These are phyloP conservation scores for Sternarchorhynchus goeldii DNA, from an alignment of 2,797 vertebrate genomes.

Conservation along the genomic window DNA sequence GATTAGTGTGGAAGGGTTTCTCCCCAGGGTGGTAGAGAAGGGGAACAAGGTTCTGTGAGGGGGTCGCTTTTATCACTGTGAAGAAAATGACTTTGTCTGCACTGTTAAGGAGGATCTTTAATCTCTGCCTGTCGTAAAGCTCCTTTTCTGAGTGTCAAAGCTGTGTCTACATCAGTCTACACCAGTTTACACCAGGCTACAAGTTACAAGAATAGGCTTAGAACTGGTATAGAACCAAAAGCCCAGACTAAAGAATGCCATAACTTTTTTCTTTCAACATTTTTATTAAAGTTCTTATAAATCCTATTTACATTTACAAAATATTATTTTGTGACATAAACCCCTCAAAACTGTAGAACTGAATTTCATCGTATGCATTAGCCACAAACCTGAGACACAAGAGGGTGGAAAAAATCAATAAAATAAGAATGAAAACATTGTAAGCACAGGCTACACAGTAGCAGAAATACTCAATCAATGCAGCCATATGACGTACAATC, in stretches of 20 bases:
- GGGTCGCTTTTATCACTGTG: slow-evolving; percentile 11
- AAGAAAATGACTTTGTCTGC: slow-evolving; percentile 42
- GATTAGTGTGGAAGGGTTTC: slow-evolving; percentile 47
- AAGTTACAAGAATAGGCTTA: too few species aligned
- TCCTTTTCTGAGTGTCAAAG: not conserved
- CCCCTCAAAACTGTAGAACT: slow-evolving; percentile 76
- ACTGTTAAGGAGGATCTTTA: slow-evolving; percentile 20
- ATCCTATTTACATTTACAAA: slow-evolving; percentile 93
- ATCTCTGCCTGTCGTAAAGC: slow-evolving; percentile 17
- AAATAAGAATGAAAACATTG: slow-evolving; percentile 60
- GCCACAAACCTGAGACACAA: slow-evolving; percentile 74
- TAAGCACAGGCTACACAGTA: slow-evolving; percentile 82
- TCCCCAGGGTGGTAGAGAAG: slow-evolving; percentile 16
- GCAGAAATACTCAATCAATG: slow-evolving; percentile 60
- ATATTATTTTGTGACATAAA: slow-evolving; percentile 75
- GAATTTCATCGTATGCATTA: slow-evolving; percentile 68
- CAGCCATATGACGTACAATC: slow-evolving; percentile 10
- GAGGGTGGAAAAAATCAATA: slow-evolving; percentile 57
- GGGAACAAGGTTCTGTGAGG: slow-evolving; percentile 20
- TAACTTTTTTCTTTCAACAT: slow-evolving; percentile 26
- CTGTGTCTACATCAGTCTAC: too few species aligned
- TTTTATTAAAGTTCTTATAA: slow-evolving; percentile 85
- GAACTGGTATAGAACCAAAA: too few species aligned
- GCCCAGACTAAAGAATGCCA: too few species aligned
- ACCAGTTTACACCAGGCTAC: too few species aligned